Base-by-base conservation (phyloP, 2,113 vertebrate genomes). In the Larimichthys polyactis region DNA sequence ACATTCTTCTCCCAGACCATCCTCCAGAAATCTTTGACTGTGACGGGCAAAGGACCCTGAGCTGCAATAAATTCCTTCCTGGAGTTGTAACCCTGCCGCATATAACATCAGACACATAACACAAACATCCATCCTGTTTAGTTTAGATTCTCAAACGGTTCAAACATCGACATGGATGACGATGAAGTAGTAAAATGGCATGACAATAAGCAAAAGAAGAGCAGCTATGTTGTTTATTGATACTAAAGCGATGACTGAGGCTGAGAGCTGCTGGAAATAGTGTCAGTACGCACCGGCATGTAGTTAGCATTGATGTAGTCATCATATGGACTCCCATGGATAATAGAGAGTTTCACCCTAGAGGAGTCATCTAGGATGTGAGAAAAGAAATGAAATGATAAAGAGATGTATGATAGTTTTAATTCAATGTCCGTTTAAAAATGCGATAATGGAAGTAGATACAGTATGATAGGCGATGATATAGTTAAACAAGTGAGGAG, bases 291-390 rank as follows among this genome's bases (percentile, higher is more conserved):
- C 94, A 99, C 98, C 71, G 98, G 97, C 91, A 99, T 96, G 87
- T 97, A 99, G 94, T 96, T 98, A 88, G 98, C 98, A 79, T 99
- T 99, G 95, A 99, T 97, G 91, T 99, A 99, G 93, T 99, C 98
- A 5, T 96, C 96, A 11, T 88, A 83, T 1, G 92, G 92, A 86
- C 85, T 94, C 73, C 81, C 94, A 63, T 93, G 94, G 85, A 95
- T 79, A 32, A 95, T 85, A 49, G 96, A 97, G 84, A 99, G 96
- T 89, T 96, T 98, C 86, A 99, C 98, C 72, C 98, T 96, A 84
- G 98, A 97, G 74, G 93, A 91, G 59, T 99, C 98, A 94, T 99
- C 98, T 98, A 89, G 19, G 73, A 83, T 17, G 68, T 0, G 69
- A 86, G 65, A 83, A 27, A 62, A 79, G 71, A 60, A 83, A 75